These are phyloP conservation scores for Pangasianodon hypophthalmus DNA, from an alignment of 2,113 vertebrate species.

Conservation along the genomic window DNA sequence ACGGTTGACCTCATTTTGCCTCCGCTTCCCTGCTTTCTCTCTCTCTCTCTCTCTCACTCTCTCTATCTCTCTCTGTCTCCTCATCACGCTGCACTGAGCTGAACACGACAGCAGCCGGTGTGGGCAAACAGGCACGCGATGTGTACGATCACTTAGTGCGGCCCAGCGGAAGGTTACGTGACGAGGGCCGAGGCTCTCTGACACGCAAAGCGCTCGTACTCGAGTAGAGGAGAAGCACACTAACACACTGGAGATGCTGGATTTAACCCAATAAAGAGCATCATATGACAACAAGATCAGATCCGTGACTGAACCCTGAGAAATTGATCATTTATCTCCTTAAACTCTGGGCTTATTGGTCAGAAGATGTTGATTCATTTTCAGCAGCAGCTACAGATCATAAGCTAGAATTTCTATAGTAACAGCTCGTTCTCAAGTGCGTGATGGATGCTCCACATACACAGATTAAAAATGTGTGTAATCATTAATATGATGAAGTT, in stretches of 20 bases:
- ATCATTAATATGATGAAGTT: background rate
- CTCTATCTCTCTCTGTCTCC: slow-evolving; percentile 20
- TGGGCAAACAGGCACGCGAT: slow-evolving; percentile 47
- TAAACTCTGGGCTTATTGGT: background rate
- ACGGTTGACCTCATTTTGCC: slow-evolving; percentile 22
- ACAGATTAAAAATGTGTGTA: background rate
- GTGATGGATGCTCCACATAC: background rate
- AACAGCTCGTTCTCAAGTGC: background rate
- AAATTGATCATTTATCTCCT: background rate
- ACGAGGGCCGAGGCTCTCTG: background rate
- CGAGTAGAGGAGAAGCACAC: too few relatives aligned
- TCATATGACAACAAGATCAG: slow-evolving; percentile 1
- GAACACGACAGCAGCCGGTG: slow-evolving; percentile 26
- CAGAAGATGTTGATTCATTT: background rate
- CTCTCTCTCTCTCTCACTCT: slow-evolving; percentile 13
- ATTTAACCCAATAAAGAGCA: background rate
- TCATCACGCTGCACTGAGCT: slow-evolving; percentile 35
- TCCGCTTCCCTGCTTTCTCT: slow-evolving; percentile 18
- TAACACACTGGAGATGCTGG: background rate
- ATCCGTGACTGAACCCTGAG: background rate
- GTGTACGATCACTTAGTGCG: slow-evolving; percentile 41
- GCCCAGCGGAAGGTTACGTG: slow-evolving; percentile 35
- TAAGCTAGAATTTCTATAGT: background rate
- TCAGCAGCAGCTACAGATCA: background rate
- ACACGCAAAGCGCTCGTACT: background rate